Conservation (phyloP, 2,888 invertebrate species). For the Dasysyrphus albostriatus region DNA sequence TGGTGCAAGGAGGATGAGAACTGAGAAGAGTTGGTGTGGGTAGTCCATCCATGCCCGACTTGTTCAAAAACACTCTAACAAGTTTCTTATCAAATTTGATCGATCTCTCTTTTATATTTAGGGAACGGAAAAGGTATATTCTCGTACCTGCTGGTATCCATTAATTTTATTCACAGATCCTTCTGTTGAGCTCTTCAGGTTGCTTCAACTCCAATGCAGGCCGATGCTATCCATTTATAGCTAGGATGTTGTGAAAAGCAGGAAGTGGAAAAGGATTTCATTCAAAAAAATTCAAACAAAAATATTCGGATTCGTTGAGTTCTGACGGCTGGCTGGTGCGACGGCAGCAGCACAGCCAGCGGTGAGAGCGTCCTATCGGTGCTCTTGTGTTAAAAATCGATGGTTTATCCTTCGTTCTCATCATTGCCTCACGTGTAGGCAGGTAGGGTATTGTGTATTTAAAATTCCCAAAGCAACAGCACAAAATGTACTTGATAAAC, state of each 20-base stretch:
- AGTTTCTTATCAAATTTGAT: conserved; percentile 75
- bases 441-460: conserved; percentile 38
- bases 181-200: conserved; percentile 37
- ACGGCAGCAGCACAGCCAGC: neutral
- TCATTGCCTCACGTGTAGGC: conserved; percentile 1
- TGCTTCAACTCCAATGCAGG: conserved; percentile 1
- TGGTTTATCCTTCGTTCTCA: conserved; percentile 53
- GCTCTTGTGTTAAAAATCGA: conserved; percentile 51
- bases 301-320: neutral
- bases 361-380: neutral
- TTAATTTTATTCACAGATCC: conserved; percentile 73
- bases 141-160: conserved; percentile 53
- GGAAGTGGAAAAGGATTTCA: conserved; percentile 38
- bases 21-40: neutral
- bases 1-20: neutral
- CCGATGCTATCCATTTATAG: conserved; percentile 1
- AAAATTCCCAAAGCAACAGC: conserved; percentile 66
- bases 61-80: conserved; percentile 65
- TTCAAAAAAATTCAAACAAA: conserved; percentile 4
- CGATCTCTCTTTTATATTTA: conserved; percentile 63
- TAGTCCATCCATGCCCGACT: neutral
- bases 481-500: conserved; percentile 60
- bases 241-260: conserved; percentile 6
- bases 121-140: conserved; percentile 8
- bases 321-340: neutral